Evolutionary conservation across 2,113 vertebrate species (phyloP).

Genomic region (Nothoprocta pentlandii): DNA sequence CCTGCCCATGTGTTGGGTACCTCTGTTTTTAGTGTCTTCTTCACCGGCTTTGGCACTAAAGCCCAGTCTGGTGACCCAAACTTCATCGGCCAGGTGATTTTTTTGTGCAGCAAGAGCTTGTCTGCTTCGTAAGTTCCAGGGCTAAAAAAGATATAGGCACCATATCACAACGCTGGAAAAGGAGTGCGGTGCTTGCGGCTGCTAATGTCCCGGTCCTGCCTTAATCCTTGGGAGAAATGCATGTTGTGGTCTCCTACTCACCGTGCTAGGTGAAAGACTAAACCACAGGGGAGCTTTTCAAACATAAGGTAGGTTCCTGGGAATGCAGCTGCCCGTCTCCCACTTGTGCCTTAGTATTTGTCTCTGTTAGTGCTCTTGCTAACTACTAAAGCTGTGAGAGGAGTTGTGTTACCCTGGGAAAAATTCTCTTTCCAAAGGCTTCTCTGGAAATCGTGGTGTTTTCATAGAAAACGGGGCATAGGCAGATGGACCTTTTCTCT

Average conservation of each 20-base stretch:
- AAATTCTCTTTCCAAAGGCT: neutral
- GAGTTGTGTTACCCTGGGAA: slow-evolving; percentile 80
- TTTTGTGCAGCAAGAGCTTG: slow-evolving; percentile 18
- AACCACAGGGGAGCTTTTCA: neutral
- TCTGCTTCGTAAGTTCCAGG: slow-evolving; percentile 81
- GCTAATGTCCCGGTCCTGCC: neutral
- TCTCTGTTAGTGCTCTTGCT: neutral
- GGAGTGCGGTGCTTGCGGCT: too few species aligned
- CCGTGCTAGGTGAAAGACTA: neutral
- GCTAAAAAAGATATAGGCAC: slow-evolving; percentile 64
- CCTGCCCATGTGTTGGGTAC: slow-evolving; percentile 59
- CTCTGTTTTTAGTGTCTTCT: slow-evolving; percentile 80
- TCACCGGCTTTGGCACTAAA: slow-evolving; percentile 72
- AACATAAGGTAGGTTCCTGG: neutral
- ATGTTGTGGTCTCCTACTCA: neutral
- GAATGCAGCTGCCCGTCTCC: neutral
- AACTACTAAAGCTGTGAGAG: neutral
- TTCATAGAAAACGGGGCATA: slow-evolving; percentile 77
- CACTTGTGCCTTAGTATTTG: neutral
- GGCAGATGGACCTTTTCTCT: slow-evolving; percentile 44
- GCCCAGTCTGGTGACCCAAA: slow-evolving; percentile 90
- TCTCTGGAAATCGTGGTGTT: slow-evolving; percentile 62
- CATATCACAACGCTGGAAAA: neutral
- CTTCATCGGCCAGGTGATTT: slow-evolving; percentile 87
- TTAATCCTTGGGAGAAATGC: neutral